phyloP scores from a whole-genome alignment of 1,140 invertebrate species.

The Trichonephila clavata region DNA sequence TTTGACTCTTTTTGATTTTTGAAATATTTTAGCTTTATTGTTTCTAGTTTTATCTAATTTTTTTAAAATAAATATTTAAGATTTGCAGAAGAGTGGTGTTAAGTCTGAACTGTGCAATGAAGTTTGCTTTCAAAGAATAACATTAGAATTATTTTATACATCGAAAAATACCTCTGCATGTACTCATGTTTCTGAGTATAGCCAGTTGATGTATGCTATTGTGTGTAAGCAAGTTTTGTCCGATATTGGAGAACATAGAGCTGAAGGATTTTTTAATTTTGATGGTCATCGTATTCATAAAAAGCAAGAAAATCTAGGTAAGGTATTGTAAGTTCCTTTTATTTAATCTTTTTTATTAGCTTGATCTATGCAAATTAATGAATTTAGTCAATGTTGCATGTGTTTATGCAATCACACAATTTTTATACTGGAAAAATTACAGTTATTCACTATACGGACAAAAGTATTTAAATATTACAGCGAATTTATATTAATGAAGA shows the following conservation, averaged over 20 bases:
- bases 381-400: too few relatives aligned
- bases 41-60: neutral
- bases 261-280: constrained; percentile 72
- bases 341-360: too few relatives aligned
- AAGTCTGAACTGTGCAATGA: constrained; percentile 67
- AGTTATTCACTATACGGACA: too few relatives aligned
- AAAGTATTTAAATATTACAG: too few relatives aligned
- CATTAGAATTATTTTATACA: constrained; percentile 65
- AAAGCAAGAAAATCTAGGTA: constrained; percentile 64
- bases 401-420: too few relatives aligned
- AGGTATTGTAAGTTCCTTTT: neutral
- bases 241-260: constrained; percentile 72
- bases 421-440: too few relatives aligned
- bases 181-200: constrained; percentile 59
- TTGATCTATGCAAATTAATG: too few relatives aligned
- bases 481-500: too few relatives aligned
- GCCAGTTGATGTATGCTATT: constrained; percentile 76
- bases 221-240: constrained; percentile 77
- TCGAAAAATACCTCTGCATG: constrained; percentile 64
- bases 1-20: too few relatives aligned
- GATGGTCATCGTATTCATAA: constrained; percentile 75
- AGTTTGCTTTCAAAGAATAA: constrained; percentile 74
- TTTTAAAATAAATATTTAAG: neutral
- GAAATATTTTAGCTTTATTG: neutral
- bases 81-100: neutral